Percentiles rank a stretch among this genome's conserved stretches.
These are phyloP conservation scores for Canis aureus DNA, from an alignment of 2,113 vertebrate species.

Conservation along the genomic window DNA sequence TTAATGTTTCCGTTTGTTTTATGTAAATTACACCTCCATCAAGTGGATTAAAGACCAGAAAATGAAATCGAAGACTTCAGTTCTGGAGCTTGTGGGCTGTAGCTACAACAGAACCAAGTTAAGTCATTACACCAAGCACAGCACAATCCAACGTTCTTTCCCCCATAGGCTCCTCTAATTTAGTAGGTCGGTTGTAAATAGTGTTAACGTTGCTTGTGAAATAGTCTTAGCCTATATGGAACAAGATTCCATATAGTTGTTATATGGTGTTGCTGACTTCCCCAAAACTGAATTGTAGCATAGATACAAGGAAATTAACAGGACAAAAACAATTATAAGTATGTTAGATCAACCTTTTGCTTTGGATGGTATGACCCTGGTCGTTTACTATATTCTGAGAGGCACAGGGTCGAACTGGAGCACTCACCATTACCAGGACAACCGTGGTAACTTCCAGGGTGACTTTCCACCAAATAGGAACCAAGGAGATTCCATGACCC, in stretches of 20 bases:
- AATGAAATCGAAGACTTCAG: not conserved
- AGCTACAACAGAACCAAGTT: too few species aligned
- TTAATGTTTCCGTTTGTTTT: not conserved
- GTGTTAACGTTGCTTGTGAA: not conserved
- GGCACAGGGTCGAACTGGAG: not conserved
- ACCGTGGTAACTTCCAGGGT: not conserved
- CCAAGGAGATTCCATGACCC: not conserved
- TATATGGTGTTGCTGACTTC: not conserved
- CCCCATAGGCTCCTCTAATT: not conserved
- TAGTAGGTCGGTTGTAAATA: not conserved
- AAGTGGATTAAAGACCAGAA: not conserved
- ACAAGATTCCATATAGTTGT: not conserved
- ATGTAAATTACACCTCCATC: not conserved
- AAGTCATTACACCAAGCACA: not conserved
- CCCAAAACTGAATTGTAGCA: not conserved
- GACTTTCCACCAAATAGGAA: not conserved
- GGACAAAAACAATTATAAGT: not conserved
- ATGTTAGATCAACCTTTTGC: not conserved
- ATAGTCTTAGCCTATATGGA: not conserved
- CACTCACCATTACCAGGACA: not conserved
- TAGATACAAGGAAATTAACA: not conserved
- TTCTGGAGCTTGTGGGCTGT: not conserved
- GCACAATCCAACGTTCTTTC: not conserved
- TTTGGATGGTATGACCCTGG: not conserved
- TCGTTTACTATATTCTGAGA: not conserved